A percentile compares a stretch with the other conserved stretches of the same genome.
These are phyloP conservation scores for Amphilophus citrinellus DNA, from an alignment of 2,113 vertebrate genomes.

Conservation along the genomic window DNA sequence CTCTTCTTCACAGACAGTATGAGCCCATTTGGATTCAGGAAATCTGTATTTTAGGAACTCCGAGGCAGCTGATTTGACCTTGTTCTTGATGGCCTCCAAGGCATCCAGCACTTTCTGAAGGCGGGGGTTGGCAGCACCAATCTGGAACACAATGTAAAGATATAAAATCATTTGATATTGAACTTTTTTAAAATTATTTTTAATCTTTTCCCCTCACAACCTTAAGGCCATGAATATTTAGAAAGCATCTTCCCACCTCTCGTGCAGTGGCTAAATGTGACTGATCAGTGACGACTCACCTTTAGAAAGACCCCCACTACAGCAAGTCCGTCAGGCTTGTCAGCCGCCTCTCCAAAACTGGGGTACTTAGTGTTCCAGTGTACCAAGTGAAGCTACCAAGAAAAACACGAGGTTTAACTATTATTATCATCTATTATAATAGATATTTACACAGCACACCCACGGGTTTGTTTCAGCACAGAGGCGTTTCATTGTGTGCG, in stretches of 20 bases:
- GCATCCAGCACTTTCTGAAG: slow-evolving; percentile 89
- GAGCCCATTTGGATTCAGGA: neutral
- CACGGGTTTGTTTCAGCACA: neutral
- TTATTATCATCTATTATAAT: neutral
- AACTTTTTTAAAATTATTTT: neutral
- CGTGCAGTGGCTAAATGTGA: neutral
- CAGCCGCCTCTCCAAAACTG: slow-evolving; percentile 87
- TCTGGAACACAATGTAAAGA: slow-evolving; percentile 71
- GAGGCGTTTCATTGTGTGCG: too few species aligned
- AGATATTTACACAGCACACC: neutral
- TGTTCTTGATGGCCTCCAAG: slow-evolving; percentile 84
- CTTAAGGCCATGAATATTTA: neutral
- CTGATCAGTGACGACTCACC: slow-evolving; percentile 75
- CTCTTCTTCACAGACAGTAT: neutral
- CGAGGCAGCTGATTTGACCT: slow-evolving; percentile 77
- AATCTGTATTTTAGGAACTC: neutral
- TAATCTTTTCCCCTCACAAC: neutral
- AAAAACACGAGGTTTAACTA: neutral
- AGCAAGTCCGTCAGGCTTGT: slow-evolving; percentile 91
- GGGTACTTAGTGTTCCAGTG: slow-evolving; percentile 97
- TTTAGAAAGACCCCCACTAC: slow-evolving; percentile 94
- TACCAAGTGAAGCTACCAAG: slow-evolving; percentile 91
- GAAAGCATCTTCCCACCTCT: neutral
- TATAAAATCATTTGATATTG: neutral
- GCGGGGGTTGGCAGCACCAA: slow-evolving; percentile 85